Evolutionary conservation across 2,888 invertebrate species (phyloP).

Genomic region (Drosophila monieri): DNA sequence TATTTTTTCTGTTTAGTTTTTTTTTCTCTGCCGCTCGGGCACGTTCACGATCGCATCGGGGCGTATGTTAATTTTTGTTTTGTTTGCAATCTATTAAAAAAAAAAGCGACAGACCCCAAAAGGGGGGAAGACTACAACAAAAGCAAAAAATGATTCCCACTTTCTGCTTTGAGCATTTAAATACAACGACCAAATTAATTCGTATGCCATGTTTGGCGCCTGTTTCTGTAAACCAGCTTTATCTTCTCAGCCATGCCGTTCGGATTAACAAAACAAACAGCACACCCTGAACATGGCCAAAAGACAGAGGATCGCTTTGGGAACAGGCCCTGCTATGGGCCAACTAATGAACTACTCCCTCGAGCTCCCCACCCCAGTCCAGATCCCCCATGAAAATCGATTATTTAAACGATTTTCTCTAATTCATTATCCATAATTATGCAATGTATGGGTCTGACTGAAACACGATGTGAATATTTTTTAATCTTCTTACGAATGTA

Average conservation of each 20-base stretch:
- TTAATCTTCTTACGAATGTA: slow-evolving; percentile 7
- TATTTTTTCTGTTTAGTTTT: slow-evolving; percentile 33
- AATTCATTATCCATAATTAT: slow-evolving; percentile 33
- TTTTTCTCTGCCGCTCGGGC: slow-evolving; percentile 24
- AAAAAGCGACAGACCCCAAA: slow-evolving; percentile 18
- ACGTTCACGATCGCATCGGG: slow-evolving; percentile 55
- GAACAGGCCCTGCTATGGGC: slow-evolving; percentile 34
- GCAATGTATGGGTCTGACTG: slow-evolving; percentile 2
- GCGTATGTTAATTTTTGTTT: slow-evolving; percentile 60
- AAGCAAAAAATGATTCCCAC: slow-evolving; percentile 44
- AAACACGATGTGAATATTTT: slow-evolving; percentile 12
- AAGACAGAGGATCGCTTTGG: slow-evolving; percentile 26
- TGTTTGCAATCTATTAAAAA: slow-evolving; percentile 44
- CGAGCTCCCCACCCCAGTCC: not conserved
- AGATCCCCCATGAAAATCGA: slow-evolving; percentile 5
- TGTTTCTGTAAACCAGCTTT: slow-evolving; percentile 69
- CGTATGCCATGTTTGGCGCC: slow-evolving; percentile 72
- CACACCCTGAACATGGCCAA: slow-evolving; percentile 16
- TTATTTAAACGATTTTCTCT: slow-evolving; percentile 16
- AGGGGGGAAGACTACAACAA: slow-evolving; percentile 9
- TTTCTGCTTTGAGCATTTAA: slow-evolving; percentile 59
- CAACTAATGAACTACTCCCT: slow-evolving; percentile 51
- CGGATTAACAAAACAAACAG: slow-evolving; percentile 66
- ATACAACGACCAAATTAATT: slow-evolving; percentile 68
- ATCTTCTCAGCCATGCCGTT: slow-evolving; percentile 22